These are phyloP conservation scores for Euleptes europaea DNA, from an alignment of 2,113 vertebrate species.

Conservation along the genomic window DNA sequence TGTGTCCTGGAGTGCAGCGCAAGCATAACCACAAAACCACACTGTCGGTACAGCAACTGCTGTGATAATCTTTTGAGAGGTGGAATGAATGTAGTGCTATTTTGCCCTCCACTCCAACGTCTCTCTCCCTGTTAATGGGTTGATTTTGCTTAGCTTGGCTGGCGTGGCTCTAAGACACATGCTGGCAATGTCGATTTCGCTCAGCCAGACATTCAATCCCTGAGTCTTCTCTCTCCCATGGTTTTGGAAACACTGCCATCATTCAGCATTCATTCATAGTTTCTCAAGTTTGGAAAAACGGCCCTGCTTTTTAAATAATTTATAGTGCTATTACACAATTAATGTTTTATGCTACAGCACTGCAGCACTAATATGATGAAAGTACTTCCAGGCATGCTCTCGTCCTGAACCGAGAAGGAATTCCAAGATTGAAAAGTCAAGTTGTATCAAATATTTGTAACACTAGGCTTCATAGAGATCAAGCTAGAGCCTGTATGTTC, in stretches of 20 bases:
- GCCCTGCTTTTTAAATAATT: constrained; percentile 29
- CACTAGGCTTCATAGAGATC: constrained; percentile 30
- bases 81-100: constrained; percentile 44
- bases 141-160: constrained; percentile 54
- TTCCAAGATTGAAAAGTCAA: constrained; percentile 41
- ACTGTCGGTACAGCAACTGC: constrained; percentile 45
- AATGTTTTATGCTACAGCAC: constrained; percentile 22
- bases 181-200: constrained; percentile 49
- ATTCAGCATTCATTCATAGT: constrained; percentile 47
- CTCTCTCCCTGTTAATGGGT: constrained; percentile 36
- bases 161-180: constrained; percentile 23
- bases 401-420: constrained; percentile 4
- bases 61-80: constrained; percentile 60
- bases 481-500: constrained; percentile 11
- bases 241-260: constrained; percentile 38
- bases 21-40: constrained; percentile 58
- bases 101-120: constrained; percentile 30
- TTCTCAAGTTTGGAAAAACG: background rate
- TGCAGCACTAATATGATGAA: constrained; percentile 22
- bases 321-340: constrained; percentile 21
- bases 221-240: constrained; percentile 35
- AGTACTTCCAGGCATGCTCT: constrained; percentile 35
- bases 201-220: constrained; percentile 17
- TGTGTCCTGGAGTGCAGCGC: constrained; percentile 14
- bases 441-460: constrained; percentile 29